phyloP scores from a whole-genome alignment of 2,797 vertebrate species.

The Etheostoma nigrum region DNA sequence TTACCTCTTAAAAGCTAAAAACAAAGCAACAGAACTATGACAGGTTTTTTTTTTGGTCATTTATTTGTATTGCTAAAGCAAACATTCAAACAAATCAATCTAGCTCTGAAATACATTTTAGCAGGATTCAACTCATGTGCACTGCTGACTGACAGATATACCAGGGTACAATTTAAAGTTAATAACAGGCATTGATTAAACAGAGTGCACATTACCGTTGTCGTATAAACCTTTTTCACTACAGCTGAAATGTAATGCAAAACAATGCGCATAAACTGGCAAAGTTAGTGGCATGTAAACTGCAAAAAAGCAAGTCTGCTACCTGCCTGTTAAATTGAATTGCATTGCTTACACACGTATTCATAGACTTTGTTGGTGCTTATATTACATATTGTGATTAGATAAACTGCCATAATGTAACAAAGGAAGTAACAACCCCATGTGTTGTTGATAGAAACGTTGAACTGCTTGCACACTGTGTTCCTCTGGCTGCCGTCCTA shows the following conservation, averaged over 20 bases:
- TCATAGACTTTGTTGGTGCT: neutral
- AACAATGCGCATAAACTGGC: constrained; percentile 23
- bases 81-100: constrained; percentile 81
- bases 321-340: constrained; percentile 7
- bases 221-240: neutral
- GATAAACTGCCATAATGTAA: neutral
- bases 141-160: constrained; percentile 35
- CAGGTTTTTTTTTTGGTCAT: neutral
- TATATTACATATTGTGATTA: constrained; percentile 11
- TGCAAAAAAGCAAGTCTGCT: constrained; percentile 9
- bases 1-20: constrained; percentile 15
- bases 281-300: constrained; percentile 31
- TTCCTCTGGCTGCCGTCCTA: constrained; percentile 37
- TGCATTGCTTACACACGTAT: constrained; percentile 17
- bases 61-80: constrained; percentile 89
- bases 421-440: constrained; percentile 6
- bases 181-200: constrained; percentile 48
- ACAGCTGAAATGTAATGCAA: neutral
- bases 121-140: constrained; percentile 33
- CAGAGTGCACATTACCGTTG: constrained; percentile 1
- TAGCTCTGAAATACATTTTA: constrained; percentile 63
- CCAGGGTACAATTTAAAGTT: constrained; percentile 16
- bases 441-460: constrained; percentile 12
- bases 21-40: constrained; percentile 26
- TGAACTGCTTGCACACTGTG: constrained; percentile 7